Evolutionary conservation across 2,888 invertebrate species (phyloP).

Genomic region (Isotomurus palustris): DNA sequence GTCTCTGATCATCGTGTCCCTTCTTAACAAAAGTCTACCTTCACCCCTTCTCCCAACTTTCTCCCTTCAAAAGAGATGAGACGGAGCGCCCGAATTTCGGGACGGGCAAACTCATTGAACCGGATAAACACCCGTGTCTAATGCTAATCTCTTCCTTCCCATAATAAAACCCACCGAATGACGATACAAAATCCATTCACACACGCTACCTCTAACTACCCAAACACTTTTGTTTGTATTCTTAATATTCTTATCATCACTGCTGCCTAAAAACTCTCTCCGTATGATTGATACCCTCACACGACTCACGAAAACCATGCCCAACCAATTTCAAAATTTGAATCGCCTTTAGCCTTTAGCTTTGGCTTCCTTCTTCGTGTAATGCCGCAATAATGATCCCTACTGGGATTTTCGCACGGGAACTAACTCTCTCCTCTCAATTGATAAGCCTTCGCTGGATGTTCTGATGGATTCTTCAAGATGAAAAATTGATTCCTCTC

Average conservation of each 20-base stretch:
- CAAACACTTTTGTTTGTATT: too few species aligned
- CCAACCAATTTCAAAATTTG: slow-evolving; percentile 30
- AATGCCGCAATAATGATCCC: slow-evolving; percentile 5
- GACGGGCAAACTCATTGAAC: slow-evolving; percentile 25
- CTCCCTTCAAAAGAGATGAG: too few species aligned
- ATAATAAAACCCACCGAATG: not conserved
- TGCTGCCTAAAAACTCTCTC: not conserved
- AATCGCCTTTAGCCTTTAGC: slow-evolving; percentile 11
- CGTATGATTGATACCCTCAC: not conserved
- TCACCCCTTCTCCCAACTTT: too few species aligned
- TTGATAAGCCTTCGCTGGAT: not conserved
- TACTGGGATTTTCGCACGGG: not conserved
- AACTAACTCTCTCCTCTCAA: too few species aligned
- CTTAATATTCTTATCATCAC: not conserved
- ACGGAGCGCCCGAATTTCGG: too few species aligned
- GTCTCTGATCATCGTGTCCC: slow-evolving; percentile 16
- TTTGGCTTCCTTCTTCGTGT: not conserved
- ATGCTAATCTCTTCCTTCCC: slow-evolving; percentile 29
- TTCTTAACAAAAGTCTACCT: too few species aligned
- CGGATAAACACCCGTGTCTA: slow-evolving; percentile 45
- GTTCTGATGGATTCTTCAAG: not conserved
- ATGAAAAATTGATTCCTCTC: slow-evolving; percentile 5
- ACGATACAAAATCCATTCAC: too few species aligned
- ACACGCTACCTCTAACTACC: too few species aligned
- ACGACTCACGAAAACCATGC: slow-evolving; percentile 21